Evolutionary conservation across 2,888 invertebrate species (phyloP), one percentile per base, ranked within the genome.

Genomic region (Prenolepis imparis): DNA sequence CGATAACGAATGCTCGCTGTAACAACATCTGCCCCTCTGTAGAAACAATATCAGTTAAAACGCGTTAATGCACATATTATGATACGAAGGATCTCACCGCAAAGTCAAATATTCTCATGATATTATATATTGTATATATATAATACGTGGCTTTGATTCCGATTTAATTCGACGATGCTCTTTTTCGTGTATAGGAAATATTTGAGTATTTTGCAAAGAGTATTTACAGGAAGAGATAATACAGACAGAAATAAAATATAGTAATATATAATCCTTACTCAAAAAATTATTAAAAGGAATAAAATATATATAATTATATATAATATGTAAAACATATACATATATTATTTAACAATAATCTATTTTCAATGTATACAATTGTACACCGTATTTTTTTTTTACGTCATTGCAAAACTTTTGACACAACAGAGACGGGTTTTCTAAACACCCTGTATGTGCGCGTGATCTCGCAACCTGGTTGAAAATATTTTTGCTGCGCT

Each of bases 401-500:
- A n/a, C 18, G 41, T 74, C 15, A 63, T n/a, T n/a, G 18, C 18
- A 44, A 18, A 24, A 24, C 18, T 39, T 52, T 12, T 18, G 52
- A 52, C 52, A n/a, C 24, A 52, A 75, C 3, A 24, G 36, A 66
- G 36, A 39, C 3, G 44, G n/a, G 11, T 55, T 75, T 48, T 24
- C 36, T 57, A 67, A 77, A 77, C 77, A 41, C 41, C n/a, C 64
- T 12, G 18, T 24, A 52, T 24, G 39, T 66, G 18, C 55, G 67
- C 75, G 78, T 80, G 78, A 72, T 48, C 44, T 73, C 55, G 61
- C 73, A 68, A 39, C 48, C 21, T 61, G 73, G 41, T n/a, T 74
- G 55, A 70, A 73, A 78, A 82, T 86, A 78, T 82, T 74, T 85
- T 77, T 67, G 74, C 70, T 36, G 68, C 73, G 75, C 67, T 74